Evolutionary conservation across 2,113 vertebrate species (phyloP).

Genomic region (Pyxicephalus adspersus): DNA sequence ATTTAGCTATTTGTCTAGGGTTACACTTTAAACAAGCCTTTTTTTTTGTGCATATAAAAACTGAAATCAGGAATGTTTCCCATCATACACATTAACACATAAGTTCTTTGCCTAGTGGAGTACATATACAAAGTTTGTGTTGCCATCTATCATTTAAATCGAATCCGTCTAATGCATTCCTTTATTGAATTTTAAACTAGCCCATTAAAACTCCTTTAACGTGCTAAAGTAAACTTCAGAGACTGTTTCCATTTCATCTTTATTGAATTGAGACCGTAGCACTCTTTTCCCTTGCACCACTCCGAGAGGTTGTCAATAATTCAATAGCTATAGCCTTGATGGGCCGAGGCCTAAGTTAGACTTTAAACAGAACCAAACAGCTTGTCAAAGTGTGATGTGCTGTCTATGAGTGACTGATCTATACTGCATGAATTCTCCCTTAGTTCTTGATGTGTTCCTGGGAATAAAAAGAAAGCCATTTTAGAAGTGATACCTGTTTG

Average conservation of each 20-base stretch:
- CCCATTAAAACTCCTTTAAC: constrained; percentile 82
- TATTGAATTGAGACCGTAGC: constrained; percentile 72
- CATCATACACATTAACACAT: neutral
- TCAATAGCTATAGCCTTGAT: constrained; percentile 80
- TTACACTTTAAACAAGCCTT: too few relatives aligned
- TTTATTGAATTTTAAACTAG: constrained; percentile 82
- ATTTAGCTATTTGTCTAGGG: too few relatives aligned
- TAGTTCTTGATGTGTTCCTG: constrained; percentile 72
- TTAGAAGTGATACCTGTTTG: constrained; percentile 75
- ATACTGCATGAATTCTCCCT: constrained; percentile 78
- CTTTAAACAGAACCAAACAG: constrained; percentile 80
- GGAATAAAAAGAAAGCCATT: constrained; percentile 76
- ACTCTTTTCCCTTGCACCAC: constrained; percentile 68
- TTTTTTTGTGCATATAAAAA: neutral
- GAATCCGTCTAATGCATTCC: constrained; percentile 77
- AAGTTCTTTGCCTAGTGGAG: neutral
- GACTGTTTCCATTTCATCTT: constrained; percentile 84
- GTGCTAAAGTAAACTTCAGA: constrained; percentile 78
- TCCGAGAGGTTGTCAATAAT: constrained; percentile 82
- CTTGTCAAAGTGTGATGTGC: constrained; percentile 77
- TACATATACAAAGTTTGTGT: constrained; percentile 27
- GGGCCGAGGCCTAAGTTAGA: constrained; percentile 74
- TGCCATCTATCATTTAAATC: constrained; percentile 68
- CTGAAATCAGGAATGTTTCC: neutral
- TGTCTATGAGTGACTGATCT: constrained; percentile 80